A percentile compares a stretch with the other conserved stretches of the same genome.
phyloP scores from a whole-genome alignment of 2,113 vertebrate genomes.

The Athene noctua region DNA sequence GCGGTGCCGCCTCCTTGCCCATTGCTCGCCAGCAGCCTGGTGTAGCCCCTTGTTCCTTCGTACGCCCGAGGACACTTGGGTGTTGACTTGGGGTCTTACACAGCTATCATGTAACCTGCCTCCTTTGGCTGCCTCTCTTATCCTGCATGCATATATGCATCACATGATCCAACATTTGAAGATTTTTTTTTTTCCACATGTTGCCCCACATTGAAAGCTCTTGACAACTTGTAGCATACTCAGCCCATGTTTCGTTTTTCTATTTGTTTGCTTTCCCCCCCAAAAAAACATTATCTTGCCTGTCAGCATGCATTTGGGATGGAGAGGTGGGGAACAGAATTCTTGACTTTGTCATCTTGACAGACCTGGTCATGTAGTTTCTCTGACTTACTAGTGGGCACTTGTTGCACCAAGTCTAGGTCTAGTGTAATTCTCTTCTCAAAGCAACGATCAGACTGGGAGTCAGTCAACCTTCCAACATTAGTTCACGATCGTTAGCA shows the following conservation, averaged over 20 bases:
- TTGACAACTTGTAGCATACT: accelerated
- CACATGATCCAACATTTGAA: neutral
- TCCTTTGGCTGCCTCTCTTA: neutral
- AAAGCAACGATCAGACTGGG: neutral
- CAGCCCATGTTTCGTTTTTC: neutral
- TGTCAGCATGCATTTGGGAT: neutral
- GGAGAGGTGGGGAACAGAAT: neutral
- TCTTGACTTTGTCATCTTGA: neutral
- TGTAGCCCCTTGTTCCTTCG: neutral
- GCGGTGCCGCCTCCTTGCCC: neutral
- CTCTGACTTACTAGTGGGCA: neutral
- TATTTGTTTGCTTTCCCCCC: accelerated
- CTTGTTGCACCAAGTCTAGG: neutral
- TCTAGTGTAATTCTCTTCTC: neutral
- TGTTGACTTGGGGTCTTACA: neutral
- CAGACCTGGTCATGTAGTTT: neutral
- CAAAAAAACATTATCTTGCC: neutral
- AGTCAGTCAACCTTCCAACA: neutral
- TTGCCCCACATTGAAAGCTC: neutral
- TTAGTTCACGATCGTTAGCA: neutral
- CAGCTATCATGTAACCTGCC: neutral
- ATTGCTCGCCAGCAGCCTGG: neutral
- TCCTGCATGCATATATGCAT: neutral
- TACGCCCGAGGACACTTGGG: neutral
- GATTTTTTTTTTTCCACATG: neutral